Evolutionary conservation across 2,113 vertebrate species (phyloP).

Genomic region (Platycercus adscitus): DNA sequence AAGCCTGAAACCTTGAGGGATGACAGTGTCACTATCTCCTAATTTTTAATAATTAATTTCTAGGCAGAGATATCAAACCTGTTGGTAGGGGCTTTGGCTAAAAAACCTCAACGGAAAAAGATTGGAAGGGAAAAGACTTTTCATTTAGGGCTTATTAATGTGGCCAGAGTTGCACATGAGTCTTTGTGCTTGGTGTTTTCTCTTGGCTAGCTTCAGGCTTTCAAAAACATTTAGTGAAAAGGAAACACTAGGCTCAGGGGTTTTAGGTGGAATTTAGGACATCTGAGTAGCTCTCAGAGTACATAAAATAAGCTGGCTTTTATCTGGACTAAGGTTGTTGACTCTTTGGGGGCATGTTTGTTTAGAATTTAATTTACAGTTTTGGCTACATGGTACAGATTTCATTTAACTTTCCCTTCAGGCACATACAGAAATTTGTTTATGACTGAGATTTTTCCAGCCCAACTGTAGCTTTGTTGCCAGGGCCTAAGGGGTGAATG

Average conservation of each 20-base stretch:
- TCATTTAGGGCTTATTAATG: neutral
- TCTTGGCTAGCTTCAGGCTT: neutral
- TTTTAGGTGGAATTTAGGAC: slow-evolving; percentile 27
- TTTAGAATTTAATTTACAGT: neutral
- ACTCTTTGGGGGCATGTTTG: neutral
- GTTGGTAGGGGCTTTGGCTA: neutral
- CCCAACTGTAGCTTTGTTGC: neutral
- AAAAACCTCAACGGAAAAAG: neutral
- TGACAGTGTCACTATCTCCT: neutral
- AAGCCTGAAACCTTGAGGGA: neutral
- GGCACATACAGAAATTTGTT: neutral
- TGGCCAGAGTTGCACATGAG: neutral
- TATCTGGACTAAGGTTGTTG: neutral
- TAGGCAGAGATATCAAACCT: neutral
- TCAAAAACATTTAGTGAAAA: neutral
- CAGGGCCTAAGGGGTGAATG: neutral
- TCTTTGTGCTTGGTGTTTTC: slow-evolving; percentile 6
- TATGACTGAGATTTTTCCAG: neutral
- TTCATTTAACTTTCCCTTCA: slow-evolving; percentile 19
- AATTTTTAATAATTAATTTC: neutral
- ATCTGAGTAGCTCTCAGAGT: neutral
- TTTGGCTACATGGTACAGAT: neutral
- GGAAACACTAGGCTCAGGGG: neutral
- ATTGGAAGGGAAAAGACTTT: neutral
- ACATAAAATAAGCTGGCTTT: slow-evolving; percentile 6